Evolutionary conservation across 2,113 vertebrate genomes (phyloP).

Genomic region (Gobius niger): DNA sequence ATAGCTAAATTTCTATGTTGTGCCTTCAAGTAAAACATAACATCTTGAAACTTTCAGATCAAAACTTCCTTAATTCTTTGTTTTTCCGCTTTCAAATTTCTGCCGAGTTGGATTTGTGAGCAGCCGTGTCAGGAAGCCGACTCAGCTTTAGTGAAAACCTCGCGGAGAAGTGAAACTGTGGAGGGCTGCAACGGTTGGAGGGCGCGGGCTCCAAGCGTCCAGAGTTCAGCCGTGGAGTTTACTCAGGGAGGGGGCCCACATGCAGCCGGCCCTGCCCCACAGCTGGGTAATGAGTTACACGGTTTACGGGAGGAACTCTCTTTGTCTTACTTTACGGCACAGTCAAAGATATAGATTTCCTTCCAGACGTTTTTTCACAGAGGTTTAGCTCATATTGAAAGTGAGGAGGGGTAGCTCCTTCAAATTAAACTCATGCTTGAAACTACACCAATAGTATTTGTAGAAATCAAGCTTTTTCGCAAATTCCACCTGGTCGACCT

Average conservation of each 20-base stretch:
- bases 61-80: slow-evolving; percentile 7
- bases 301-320: neutral
- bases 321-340: too few relatives aligned
- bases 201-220: slow-evolving; percentile 4
- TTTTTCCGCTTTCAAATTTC: neutral
- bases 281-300: neutral
- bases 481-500: too few relatives aligned
- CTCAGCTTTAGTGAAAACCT: slow-evolving; percentile 2
- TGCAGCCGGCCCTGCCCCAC: neutral
- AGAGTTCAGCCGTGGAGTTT: slow-evolving; percentile 54
- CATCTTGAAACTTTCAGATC: neutral
- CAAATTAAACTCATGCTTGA: too few relatives aligned
- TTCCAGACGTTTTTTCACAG: too few relatives aligned
- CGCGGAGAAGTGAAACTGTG: slow-evolving; percentile 1
- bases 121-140: neutral
- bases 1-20: too few relatives aligned
- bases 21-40: neutral
- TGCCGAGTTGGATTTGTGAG: slow-evolving; percentile 4
- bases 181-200: neutral
- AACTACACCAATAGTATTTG: too few relatives aligned
- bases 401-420: too few relatives aligned
- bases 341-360: too few relatives aligned
- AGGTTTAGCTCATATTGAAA: too few relatives aligned
- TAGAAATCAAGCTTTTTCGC: too few relatives aligned
- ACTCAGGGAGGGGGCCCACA: slow-evolving; percentile 55